Conservation (phyloP, 1,140 invertebrate species). For the Aphelinus certus region DNA sequence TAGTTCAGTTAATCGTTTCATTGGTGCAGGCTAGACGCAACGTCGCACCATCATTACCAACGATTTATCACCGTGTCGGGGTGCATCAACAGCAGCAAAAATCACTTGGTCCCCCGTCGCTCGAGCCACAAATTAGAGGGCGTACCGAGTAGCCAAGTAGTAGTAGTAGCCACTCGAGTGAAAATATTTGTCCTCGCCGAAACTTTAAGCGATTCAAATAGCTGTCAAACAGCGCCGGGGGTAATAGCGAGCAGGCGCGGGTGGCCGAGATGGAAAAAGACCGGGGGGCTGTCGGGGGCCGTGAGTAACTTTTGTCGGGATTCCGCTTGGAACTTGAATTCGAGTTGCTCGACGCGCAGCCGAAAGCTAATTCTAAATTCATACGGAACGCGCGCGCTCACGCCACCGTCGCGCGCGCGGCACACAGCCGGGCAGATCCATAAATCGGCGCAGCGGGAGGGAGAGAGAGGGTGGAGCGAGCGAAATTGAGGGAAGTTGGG, state of each 20-base stretch:
- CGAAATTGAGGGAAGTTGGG: constrained; percentile 20
- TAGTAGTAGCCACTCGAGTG: too few relatives aligned
- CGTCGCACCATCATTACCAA: too few relatives aligned
- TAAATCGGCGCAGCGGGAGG: constrained; percentile 10
- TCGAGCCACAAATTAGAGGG: too few relatives aligned
- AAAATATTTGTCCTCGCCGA: background rate
- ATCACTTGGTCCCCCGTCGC: too few relatives aligned
- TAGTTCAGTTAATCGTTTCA: too few relatives aligned
- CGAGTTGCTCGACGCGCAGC: background rate
- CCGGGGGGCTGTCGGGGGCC: background rate
- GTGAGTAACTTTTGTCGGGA: constrained; percentile 6
- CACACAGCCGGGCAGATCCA: constrained; percentile 5
- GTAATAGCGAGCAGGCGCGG: background rate
- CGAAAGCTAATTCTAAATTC: constrained; percentile 32
- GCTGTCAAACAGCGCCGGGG: background rate
- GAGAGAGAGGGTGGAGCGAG: constrained; percentile 15
- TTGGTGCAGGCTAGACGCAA: too few relatives aligned
- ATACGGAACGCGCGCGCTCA: constrained; percentile 4
- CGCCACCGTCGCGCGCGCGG: background rate
- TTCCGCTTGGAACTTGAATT: constrained; percentile 17
- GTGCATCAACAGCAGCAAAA: too few relatives aligned
- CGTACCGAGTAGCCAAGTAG: too few relatives aligned
- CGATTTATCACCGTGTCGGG: too few relatives aligned
- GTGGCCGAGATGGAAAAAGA: background rate
- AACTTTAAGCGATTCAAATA: constrained; percentile 1